Conservation (phyloP, 2,888 invertebrate species). For the Dolichopus griseipennis region DNA sequence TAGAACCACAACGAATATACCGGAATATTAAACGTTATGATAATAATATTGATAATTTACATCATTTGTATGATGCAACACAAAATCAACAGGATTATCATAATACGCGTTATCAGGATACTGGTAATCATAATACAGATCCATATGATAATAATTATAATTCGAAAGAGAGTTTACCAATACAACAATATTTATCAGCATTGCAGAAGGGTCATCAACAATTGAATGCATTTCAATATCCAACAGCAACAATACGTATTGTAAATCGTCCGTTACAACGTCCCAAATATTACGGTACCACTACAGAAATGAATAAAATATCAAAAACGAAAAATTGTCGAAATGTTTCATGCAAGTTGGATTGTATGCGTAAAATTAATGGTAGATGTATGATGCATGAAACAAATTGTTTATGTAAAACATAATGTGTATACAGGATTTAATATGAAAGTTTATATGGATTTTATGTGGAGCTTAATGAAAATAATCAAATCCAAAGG, state of each 20-base stretch:
- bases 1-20: not conserved
- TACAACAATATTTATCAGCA: not conserved
- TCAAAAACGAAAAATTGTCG: not conserved
- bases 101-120: not conserved
- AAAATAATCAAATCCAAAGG: no score
- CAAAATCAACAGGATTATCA: not conserved
- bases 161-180: not conserved
- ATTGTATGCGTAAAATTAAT: not conserved
- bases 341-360: not conserved
- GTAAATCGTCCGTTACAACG: not conserved
- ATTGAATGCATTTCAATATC: not conserved
- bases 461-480: no score
- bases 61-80: not conserved
- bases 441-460: no score
- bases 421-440: not conserved
- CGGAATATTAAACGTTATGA: not conserved
- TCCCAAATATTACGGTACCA: not conserved
- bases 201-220: not conserved
- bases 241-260: not conserved
- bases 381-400: not conserved
- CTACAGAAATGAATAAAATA: not conserved
- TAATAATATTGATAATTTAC: not conserved
- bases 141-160: not conserved
- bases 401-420: slow-evolving; percentile 1
- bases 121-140: no score